These are phyloP conservation scores for honey bee (Apis mellifera) DNA, from an alignment of 1,140 invertebrate species.

Conservation along the genomic window Amel_HAv3.1 CM009932.2:9069501-9070000, in stretches of 20 bases:
- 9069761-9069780: constrained; percentile 21
- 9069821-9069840: constrained; percentile 32
- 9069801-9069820: neutral
- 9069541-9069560: too few relatives aligned
- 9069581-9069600: too few relatives aligned
- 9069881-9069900: constrained; percentile 22
- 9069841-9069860: constrained; percentile 12
- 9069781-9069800: constrained; percentile 23
- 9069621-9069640: neutral
- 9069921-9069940: neutral
- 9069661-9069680: neutral
- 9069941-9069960: neutral
- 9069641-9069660: neutral
- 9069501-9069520: too few relatives aligned
- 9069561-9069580: neutral
- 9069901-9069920: constrained; percentile 10
- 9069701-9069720: neutral
- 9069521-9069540: too few relatives aligned
- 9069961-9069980: neutral
- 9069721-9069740: constrained; percentile 18
- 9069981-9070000: neutral
- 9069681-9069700: neutral
- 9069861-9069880: neutral
- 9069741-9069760: neutral
- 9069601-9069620: too few relatives aligned